Conservation (phyloP, 2,797 vertebrate species). For the Neomorphus geoffroyi region DNA sequence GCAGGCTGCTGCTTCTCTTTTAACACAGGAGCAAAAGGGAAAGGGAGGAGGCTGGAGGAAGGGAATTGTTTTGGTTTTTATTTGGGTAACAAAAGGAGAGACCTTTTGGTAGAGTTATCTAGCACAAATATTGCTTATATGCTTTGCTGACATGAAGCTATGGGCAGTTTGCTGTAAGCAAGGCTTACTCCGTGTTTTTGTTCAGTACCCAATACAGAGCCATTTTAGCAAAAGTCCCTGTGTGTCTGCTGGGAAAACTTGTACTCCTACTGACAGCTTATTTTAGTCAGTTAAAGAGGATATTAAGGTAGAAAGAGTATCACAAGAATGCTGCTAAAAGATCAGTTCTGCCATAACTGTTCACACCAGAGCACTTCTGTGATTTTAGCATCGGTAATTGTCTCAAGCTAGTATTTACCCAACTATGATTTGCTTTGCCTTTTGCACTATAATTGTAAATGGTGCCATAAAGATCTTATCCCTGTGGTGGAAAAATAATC, state of each 20-base stretch:
- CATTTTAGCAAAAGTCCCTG: not conserved
- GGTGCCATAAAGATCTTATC: not conserved
- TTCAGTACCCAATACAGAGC: not conserved
- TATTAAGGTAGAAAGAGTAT: not conserved
- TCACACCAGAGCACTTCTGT: not conserved
- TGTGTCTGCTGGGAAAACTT: not conserved
- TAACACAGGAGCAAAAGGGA: not conserved
- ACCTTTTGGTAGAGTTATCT: not conserved
- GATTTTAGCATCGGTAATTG: not conserved
- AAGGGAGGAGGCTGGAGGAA: not conserved
- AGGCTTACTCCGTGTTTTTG: not conserved
- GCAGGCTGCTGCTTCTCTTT: slow-evolving; percentile 30
- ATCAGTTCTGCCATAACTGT: not conserved
- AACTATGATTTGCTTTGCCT: not conserved
- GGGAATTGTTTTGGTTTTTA: slow-evolving; percentile 49
- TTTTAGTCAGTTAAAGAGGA: not conserved
- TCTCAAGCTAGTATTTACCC: not conserved
- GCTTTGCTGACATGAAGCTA: slow-evolving; percentile 1
- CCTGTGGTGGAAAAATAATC: not conserved
- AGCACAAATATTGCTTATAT: not conserved
- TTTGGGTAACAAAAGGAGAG: slow-evolving; percentile 55
- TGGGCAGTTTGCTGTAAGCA: not conserved
- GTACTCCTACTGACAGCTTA: not conserved
- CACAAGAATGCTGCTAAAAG: not conserved
- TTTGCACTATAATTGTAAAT: not conserved